Evolutionary conservation across 2,888 invertebrate species (phyloP).

Genomic region (Drosophila kokeensis): DNA sequence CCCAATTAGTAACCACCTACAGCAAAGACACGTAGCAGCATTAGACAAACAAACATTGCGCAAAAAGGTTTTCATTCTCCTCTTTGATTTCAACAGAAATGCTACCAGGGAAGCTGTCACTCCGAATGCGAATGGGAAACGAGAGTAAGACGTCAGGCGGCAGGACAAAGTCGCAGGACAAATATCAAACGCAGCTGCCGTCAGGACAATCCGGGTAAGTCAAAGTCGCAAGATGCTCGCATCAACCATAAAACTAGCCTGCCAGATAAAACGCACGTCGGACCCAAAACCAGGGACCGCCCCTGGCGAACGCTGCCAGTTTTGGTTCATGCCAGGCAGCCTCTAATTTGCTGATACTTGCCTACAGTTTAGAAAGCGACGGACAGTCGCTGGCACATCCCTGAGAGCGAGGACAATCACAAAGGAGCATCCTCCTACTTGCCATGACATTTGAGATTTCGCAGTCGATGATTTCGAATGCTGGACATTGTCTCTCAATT

Average conservation of each 20-base stretch:
- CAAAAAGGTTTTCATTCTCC: constrained; percentile 47
- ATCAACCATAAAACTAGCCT: constrained; percentile 73
- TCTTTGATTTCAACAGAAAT: constrained; percentile 48
- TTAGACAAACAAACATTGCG: constrained; percentile 65
- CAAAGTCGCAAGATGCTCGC: constrained; percentile 59
- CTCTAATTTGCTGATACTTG: constrained; percentile 78
- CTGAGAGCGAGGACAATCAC: constrained; percentile 21
- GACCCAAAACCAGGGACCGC: constrained; percentile 56
- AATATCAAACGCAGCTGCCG: constrained; percentile 71
- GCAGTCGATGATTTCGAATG: constrained; percentile 77
- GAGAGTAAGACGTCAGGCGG: constrained; percentile 65
- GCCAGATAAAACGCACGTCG: constrained; percentile 60
- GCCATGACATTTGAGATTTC: constrained; percentile 77
- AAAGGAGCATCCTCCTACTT: constrained; percentile 57
- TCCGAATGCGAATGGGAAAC: constrained; percentile 7
- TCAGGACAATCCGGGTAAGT: constrained; percentile 55
- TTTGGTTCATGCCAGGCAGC: constrained; percentile 51
- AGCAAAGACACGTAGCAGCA: constrained; percentile 48
- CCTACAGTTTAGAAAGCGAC: constrained; percentile 71
- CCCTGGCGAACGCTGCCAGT: constrained; percentile 55
- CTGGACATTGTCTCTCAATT: constrained; percentile 57
- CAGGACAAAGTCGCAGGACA: constrained; percentile 30
- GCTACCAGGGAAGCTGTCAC: constrained; percentile 74
- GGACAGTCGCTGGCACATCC: constrained; percentile 40
- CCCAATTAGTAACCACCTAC: constrained; percentile 82